A percentile compares a stretch with the other conserved stretches of the same genome.
Conservation (phyloP, 2,797 vertebrate genomes). For the Oreochromis mossambicus region DNA sequence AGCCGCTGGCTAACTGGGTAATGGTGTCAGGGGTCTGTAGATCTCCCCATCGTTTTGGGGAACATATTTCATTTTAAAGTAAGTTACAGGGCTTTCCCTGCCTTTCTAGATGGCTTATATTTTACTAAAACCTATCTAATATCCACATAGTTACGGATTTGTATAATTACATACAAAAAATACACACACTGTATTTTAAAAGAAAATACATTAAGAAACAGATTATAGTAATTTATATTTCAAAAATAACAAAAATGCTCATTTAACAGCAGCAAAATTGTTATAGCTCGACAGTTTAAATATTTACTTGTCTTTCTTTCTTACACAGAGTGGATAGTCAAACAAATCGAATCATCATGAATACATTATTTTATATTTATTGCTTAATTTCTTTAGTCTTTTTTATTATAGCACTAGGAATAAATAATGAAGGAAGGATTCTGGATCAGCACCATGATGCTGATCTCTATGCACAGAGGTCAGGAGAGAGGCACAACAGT, state of each 20-base stretch:
- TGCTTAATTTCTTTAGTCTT: accelerated
- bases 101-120: not conserved
- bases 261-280: not conserved
- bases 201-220: not conserved
- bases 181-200: not conserved
- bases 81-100: not conserved
- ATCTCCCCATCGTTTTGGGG: not conserved
- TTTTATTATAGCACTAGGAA: not conserved
- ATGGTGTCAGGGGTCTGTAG: not conserved
- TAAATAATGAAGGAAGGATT: not conserved
- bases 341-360: not conserved
- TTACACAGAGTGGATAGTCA: not conserved
- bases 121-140: not conserved
- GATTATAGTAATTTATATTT: not conserved
- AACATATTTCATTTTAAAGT: not conserved
- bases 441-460: not conserved
- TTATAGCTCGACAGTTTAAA: not conserved
- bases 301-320: not conserved
- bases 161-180: not conserved
- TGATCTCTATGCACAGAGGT: accelerated
- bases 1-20: too few relatives aligned
- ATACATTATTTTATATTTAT: not conserved
- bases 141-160: not conserved
- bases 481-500: not conserved
- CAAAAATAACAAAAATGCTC: not conserved